Conservation (phyloP, 2,113 vertebrate species). For the Varanus komodoensis region DNA sequence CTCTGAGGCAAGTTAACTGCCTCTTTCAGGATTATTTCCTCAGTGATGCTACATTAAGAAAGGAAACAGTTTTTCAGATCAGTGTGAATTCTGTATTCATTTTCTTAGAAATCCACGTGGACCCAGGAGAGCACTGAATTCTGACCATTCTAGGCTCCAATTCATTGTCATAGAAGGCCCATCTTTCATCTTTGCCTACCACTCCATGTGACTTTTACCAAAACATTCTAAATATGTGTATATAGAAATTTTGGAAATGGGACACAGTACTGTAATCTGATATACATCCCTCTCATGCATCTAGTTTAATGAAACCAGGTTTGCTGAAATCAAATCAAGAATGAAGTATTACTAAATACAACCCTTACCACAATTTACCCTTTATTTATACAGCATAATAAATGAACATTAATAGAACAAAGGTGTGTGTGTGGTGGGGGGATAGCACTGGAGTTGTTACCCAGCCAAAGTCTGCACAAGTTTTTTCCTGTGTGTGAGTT, state of each 20-base stretch:
- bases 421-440: too few species aligned
- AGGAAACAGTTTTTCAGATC: background rate
- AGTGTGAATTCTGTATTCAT: background rate
- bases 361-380: background rate
- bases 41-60: background rate
- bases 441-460: slow-evolving; percentile 12
- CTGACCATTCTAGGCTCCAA: background rate
- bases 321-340: slow-evolving; percentile 13
- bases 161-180: background rate
- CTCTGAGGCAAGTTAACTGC: background rate
- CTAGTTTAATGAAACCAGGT: background rate
- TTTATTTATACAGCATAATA: slow-evolving; percentile 5
- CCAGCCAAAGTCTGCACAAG: background rate
- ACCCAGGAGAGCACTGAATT: background rate
- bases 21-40: background rate
- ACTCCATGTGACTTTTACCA: background rate
- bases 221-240: background rate
- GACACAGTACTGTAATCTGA: background rate
- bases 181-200: background rate
- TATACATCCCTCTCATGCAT: too few species aligned
- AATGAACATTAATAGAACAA: slow-evolving; percentile 27
- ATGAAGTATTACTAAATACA: background rate
- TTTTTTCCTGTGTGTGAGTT: slow-evolving; percentile 29
- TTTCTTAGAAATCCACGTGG: background rate
- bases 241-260: background rate